Evolutionary conservation across 2,888 invertebrate species (phyloP).

Genomic region (Phengaris alcon): DNA sequence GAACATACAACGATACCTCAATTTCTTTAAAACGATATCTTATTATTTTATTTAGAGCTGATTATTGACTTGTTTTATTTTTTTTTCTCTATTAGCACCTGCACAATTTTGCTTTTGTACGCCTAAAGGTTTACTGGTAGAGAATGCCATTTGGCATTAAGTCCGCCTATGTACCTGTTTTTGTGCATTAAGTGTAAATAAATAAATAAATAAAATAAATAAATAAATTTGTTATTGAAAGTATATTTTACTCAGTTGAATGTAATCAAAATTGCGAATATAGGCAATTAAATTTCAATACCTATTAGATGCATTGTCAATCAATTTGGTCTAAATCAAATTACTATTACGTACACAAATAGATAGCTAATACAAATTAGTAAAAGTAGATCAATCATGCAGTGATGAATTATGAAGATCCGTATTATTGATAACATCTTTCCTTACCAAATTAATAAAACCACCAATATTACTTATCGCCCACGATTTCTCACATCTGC

Average conservation of each 20-base stretch:
- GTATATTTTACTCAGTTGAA: not conserved
- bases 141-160: too few relatives aligned
- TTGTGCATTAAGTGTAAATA: too few relatives aligned
- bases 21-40: too few relatives aligned
- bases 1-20: too few relatives aligned
- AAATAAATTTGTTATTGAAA: too few relatives aligned
- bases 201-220: too few relatives aligned
- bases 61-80: too few relatives aligned
- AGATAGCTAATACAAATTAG: not conserved
- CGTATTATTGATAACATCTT: conserved; percentile 8
- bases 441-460: conserved; percentile 1
- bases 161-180: too few relatives aligned
- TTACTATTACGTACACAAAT: not conserved
- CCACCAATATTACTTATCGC: not conserved
- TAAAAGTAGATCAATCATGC: not conserved
- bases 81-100: too few relatives aligned
- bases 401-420: conserved; percentile 10
- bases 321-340: not conserved
- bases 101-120: too few relatives aligned
- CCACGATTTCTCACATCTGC: not conserved
- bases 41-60: too few relatives aligned
- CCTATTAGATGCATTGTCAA: not conserved
- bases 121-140: too few relatives aligned
- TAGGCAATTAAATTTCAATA: not conserved
- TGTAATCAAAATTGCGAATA: not conserved